phyloP scores from a whole-genome alignment of 2,888 invertebrate species.

The Cantharis rustica region DNA sequence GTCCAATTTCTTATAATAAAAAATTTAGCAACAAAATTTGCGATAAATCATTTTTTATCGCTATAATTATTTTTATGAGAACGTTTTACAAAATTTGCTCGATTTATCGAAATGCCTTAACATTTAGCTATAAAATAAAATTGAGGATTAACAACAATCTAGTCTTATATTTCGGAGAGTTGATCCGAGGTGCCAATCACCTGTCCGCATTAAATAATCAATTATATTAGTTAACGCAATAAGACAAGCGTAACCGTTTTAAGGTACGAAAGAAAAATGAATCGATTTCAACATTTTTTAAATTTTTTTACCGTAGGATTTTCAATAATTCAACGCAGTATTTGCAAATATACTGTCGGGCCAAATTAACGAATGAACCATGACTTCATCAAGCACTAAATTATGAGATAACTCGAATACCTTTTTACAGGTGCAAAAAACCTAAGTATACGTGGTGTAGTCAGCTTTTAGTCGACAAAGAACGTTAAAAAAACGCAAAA shows the following conservation, averaged over 20 bases:
- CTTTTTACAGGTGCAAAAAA: not conserved
- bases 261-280: not conserved
- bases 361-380: not conserved
- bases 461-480: not conserved
- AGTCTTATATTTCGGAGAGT: not conserved
- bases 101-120: not conserved
- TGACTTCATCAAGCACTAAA: not conserved
- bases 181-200: not conserved
- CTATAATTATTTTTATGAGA: not conserved
- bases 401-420: not conserved
- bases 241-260: not conserved
- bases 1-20: slow-evolving; percentile 3
- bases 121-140: not conserved
- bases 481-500: not conserved
- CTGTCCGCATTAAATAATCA: not conserved
- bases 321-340: not conserved
- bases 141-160: not conserved
- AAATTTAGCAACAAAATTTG: not conserved
- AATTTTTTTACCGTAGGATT: not conserved
- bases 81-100: not conserved
- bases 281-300: not conserved
- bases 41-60: not conserved
- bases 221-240: not conserved
- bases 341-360: not conserved
- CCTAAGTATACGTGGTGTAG: not conserved